A percentile compares a stretch with the other conserved stretches of the same genome.
Conservation (phyloP, 2,113 vertebrate species). For the Strix aluco region DNA sequence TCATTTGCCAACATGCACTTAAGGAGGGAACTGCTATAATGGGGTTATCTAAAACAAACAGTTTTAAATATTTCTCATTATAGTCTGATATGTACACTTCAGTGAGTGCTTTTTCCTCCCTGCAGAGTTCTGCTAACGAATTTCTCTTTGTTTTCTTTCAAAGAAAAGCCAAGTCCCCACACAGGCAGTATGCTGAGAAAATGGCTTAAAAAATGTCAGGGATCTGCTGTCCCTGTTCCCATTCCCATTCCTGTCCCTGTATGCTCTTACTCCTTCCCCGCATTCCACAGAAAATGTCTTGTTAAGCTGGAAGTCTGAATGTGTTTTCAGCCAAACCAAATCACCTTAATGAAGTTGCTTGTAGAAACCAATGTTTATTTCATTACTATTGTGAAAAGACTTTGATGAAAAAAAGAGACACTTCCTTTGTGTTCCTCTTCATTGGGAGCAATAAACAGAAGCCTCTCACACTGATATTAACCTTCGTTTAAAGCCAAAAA, state of each 20-base stretch:
- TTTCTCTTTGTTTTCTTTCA: neutral
- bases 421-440: neutral
- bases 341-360: neutral
- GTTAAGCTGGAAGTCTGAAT: neutral
- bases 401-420: neutral
- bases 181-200: neutral
- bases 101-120: neutral
- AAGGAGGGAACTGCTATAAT: neutral
- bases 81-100: neutral
- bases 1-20: neutral
- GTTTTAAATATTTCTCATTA: slow-evolving; percentile 25
- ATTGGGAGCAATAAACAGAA: neutral
- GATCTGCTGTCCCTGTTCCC: neutral
- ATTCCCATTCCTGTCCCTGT: neutral
- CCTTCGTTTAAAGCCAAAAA: neutral
- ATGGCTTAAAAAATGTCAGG: neutral
- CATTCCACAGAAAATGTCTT: neutral
- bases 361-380: neutral
- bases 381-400: neutral
- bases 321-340: neutral
- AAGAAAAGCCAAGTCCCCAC: neutral
- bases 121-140: neutral
- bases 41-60: slow-evolving; percentile 9
- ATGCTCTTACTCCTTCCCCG: neutral
- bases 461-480: neutral